These are phyloP conservation scores for Aphaenogaster ashmeadi DNA, from an alignment of 1,140 invertebrate species.

Conservation along the genomic window DNA sequence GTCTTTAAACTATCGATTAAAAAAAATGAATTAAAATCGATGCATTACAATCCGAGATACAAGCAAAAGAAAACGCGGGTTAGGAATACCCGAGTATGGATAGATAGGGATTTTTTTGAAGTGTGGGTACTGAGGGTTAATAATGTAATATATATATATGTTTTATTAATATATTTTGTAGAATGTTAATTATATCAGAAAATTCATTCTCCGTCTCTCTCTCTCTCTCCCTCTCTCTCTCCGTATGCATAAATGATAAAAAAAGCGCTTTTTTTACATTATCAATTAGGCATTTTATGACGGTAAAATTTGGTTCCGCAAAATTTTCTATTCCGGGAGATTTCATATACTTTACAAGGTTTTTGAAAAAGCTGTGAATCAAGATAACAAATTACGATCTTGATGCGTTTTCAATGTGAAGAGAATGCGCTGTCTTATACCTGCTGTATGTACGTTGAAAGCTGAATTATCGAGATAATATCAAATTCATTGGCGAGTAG, in stretches of 20 bases:
- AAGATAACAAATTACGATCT: neutral
- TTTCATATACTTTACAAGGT: constrained; percentile 1
- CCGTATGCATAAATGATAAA: neutral
- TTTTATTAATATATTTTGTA: constrained; percentile 19
- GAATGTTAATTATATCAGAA: neutral
- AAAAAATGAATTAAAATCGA: too few species aligned
- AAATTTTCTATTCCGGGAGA: neutral
- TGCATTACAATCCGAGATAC: too few species aligned
- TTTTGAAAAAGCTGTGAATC: neutral
- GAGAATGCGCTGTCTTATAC: neutral
- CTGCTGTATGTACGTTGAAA: neutral
- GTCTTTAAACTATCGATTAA: too few species aligned
- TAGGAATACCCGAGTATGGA: too few species aligned
- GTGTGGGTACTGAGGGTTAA: too few species aligned
- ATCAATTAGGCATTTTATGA: neutral
- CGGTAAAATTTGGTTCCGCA: constrained; percentile 5
- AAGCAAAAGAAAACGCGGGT: too few species aligned
- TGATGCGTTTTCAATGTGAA: constrained; percentile 11
- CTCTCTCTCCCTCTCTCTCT: neutral
- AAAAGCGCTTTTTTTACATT: neutral
- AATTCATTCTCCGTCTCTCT: neutral
- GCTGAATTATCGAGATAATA: neutral
- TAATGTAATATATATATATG: neutral
- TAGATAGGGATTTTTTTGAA: too few species aligned
- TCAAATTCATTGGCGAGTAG: constrained; percentile 38